These are phyloP conservation scores for Brachyopa scutellaris DNA, from an alignment of 2,888 invertebrate genomes.

Conservation along the genomic window DNA sequence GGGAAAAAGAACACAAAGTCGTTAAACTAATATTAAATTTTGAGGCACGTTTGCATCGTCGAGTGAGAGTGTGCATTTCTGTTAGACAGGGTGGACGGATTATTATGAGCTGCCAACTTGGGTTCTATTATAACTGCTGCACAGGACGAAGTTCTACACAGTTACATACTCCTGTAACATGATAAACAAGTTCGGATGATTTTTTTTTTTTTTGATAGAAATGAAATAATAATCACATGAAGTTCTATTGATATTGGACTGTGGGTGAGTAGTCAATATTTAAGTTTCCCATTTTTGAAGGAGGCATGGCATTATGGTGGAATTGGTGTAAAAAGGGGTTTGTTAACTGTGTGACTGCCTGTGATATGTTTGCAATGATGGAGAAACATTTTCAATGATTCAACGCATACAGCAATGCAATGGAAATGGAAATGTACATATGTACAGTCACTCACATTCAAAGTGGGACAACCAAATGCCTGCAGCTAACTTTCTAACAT, in stretches of 20 bases:
- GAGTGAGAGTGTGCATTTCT: conserved; percentile 36
- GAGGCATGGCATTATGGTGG: too few relatives aligned
- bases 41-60: conserved; percentile 60
- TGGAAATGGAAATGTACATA: not conserved
- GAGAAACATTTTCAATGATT: too few relatives aligned
- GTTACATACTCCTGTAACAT: not conserved
- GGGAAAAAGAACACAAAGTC: conserved; percentile 36
- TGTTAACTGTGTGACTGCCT: too few relatives aligned
- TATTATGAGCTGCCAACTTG: conserved; percentile 37
- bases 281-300: conserved; percentile 14
- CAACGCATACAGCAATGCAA: too few relatives aligned
- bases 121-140: conserved; percentile 33
- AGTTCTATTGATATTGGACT: too few relatives aligned
- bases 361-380: not conserved
- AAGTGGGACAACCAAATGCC: too few relatives aligned
- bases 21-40: conserved; percentile 70
- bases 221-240: not conserved
- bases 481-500: too few relatives aligned
- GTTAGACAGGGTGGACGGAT: conserved; percentile 45
- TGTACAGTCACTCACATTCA: too few relatives aligned
- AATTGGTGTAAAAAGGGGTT: too few relatives aligned
- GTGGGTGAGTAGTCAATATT: conserved; percentile 32
- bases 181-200: conserved; percentile 4
- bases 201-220: conserved; percentile 9
- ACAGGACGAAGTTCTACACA: conserved; percentile 1